Conservation (phyloP, 2,888 invertebrate species). For the Drosophila atripex region DNA sequence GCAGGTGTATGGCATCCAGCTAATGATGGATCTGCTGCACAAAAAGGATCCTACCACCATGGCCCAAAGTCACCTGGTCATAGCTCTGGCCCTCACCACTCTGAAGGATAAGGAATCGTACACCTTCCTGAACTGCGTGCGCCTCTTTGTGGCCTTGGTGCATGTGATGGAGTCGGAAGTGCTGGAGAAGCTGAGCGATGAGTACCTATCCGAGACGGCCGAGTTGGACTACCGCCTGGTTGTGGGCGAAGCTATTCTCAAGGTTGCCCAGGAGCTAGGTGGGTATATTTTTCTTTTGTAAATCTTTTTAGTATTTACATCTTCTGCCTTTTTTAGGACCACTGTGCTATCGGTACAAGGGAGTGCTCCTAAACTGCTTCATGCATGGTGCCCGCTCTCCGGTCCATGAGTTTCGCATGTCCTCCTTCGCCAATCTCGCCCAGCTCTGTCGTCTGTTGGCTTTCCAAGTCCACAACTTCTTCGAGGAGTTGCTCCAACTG, state of each 20-base stretch:
- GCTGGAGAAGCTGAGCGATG: slow-evolving; percentile 80
- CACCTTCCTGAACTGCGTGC: slow-evolving; percentile 82
- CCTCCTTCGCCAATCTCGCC: slow-evolving; percentile 82
- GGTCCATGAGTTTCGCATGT: slow-evolving; percentile 81
- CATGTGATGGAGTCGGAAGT: slow-evolving; percentile 81
- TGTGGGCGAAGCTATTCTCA: slow-evolving; percentile 82
- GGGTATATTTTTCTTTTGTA: slow-evolving; percentile 10
- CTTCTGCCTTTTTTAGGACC: slow-evolving; percentile 65
- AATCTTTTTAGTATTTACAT: neutral
- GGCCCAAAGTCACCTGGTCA: slow-evolving; percentile 77
- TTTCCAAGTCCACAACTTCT: slow-evolving; percentile 82
- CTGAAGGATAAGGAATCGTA: slow-evolving; percentile 82
- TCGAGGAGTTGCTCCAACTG: slow-evolving; percentile 80
- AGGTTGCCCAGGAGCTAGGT: slow-evolving; percentile 81
- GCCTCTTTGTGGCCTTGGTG: slow-evolving; percentile 78
- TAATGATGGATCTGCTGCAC: slow-evolving; percentile 76
- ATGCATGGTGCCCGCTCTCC: slow-evolving; percentile 78
- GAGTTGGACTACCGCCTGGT: slow-evolving; percentile 81
- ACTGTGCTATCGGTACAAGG: slow-evolving; percentile 81
- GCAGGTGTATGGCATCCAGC: slow-evolving; percentile 82
- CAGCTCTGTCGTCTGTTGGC: slow-evolving; percentile 80
- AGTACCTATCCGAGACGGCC: slow-evolving; percentile 78
- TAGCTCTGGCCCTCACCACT: slow-evolving; percentile 79
- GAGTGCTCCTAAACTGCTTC: slow-evolving; percentile 80
- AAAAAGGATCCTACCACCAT: slow-evolving; percentile 71